phyloP scores from a whole-genome alignment of 2,113 vertebrate species.

The Columba janthina region DNA sequence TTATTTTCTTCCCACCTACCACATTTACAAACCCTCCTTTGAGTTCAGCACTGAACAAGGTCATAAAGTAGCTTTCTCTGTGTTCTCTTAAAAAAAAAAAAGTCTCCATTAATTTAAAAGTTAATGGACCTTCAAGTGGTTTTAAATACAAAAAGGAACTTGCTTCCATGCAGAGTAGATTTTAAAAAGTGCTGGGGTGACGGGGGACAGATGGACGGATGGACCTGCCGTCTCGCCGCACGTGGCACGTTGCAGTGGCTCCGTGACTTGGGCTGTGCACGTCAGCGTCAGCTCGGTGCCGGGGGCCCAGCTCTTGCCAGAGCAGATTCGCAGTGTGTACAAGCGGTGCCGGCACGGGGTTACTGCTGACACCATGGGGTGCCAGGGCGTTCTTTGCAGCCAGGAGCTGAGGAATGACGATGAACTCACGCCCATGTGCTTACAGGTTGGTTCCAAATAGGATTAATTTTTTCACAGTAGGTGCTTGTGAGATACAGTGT shows the following conservation, averaged over 20 bases:
- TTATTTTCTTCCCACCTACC: neutral
- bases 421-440: neutral
- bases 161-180: neutral
- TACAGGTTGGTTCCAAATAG: neutral
- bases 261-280: rapidly evolving
- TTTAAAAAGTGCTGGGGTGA: neutral
- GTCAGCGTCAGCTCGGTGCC: neutral
- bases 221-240: neutral
- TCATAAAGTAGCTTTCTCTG: neutral
- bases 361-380: rapidly evolving
- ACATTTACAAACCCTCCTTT: neutral
- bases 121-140: neutral
- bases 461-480: neutral
- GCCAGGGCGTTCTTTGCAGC: neutral
- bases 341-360: neutral
- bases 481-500: neutral
- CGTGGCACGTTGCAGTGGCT: neutral
- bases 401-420: neutral
- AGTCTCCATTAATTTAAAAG: neutral
- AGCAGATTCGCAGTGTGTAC: neutral
- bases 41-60: neutral
- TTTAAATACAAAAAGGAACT: neutral
- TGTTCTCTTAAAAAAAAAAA: neutral
- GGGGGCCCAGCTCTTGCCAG: neutral
- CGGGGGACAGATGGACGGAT: too few relatives aligned